Evolutionary conservation across 2,113 vertebrate genomes (phyloP).

Genomic region (Budorcas taxicolor): DNA sequence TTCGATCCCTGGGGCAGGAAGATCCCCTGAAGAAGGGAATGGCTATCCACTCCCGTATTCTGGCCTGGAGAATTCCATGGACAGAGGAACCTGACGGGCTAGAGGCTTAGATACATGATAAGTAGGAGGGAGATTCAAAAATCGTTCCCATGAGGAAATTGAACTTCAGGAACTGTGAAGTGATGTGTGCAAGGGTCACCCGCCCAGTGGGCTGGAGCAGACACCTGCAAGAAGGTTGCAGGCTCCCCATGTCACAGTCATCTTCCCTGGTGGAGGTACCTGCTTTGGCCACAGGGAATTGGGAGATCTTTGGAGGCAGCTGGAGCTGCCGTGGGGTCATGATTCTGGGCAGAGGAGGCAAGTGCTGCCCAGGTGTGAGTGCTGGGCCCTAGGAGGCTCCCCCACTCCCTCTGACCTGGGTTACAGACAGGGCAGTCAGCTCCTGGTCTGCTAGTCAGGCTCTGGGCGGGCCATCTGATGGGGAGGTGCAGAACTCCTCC

Average conservation of each 20-base stretch:
- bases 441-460: neutral
- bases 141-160: neutral
- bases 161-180: neutral
- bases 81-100: neutral
- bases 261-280: fast-evolving
- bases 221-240: neutral
- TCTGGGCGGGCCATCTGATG: neutral
- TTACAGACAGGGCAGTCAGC: neutral
- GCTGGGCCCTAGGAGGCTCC: neutral
- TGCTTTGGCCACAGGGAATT: neutral
- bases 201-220: too few species aligned
- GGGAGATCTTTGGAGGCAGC: neutral
- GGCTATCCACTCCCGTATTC: neutral
- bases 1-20: neutral
- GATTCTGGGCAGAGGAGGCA: neutral
- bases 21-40: neutral
- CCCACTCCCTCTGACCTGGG: neutral
- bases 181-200: neutral
- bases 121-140: neutral
- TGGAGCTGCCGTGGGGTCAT: neutral
- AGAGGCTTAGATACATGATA: neutral
- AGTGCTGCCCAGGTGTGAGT: neutral
- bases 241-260: neutral
- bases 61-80: neutral
- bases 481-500: neutral